Evolutionary conservation across 2,888 invertebrate species (phyloP).

Genomic region (Plebejus argus): DNA sequence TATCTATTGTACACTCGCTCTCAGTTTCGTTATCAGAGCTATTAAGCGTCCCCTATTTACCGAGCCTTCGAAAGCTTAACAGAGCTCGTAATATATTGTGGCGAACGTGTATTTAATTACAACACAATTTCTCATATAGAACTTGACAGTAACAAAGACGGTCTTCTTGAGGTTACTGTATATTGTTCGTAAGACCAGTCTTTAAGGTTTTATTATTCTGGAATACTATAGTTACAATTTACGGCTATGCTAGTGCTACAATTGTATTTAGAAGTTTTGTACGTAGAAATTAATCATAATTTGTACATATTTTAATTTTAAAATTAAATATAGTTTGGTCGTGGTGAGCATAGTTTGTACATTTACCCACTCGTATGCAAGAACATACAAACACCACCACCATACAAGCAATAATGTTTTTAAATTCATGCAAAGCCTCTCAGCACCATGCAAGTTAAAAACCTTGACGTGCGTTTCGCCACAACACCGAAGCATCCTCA

Average conservation of each 20-base stretch:
- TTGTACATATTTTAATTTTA: too few species aligned
- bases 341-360: too few species aligned
- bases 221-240: neutral
- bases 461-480: too few species aligned
- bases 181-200: neutral
- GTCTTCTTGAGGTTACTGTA: neutral
- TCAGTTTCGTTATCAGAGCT: constrained; percentile 22
- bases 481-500: too few species aligned
- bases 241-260: neutral
- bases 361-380: too few species aligned
- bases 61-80: constrained; percentile 27
- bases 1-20: constrained; percentile 22
- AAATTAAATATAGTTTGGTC: too few species aligned
- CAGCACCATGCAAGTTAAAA: too few species aligned
- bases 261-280: neutral
- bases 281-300: too few species aligned
- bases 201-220: neutral
- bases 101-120: constrained; percentile 23
- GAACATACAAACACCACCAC: too few species aligned
- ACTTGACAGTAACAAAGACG: constrained; percentile 4
- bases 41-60: constrained; percentile 28
- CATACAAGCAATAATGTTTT: too few species aligned
- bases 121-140: constrained; percentile 5
- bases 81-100: constrained; percentile 22
- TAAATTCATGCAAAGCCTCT: too few species aligned